Percentiles rank a stretch among this genome's conserved stretches.
phyloP scores from a whole-genome alignment of 2,888 invertebrate species.

The Pristionchus arcanus region DNA sequence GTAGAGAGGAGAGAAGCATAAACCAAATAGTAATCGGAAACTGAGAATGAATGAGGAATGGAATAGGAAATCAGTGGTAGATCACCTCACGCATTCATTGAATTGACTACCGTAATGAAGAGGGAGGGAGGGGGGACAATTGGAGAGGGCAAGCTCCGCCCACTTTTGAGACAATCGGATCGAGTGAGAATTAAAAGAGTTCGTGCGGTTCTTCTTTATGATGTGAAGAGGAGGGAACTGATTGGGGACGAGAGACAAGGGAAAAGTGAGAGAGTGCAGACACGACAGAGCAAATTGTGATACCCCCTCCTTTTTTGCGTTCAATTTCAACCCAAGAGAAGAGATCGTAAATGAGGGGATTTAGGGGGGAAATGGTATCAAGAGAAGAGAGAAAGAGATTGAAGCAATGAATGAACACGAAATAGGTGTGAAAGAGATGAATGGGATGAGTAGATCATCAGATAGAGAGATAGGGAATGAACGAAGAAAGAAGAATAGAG shows the following conservation, averaged over 20 bases:
- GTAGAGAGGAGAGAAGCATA: neutral
- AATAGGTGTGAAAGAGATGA: conserved; percentile 20
- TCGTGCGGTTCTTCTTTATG: conserved; percentile 23
- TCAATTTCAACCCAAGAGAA: conserved; percentile 10
- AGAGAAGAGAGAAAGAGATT: neutral
- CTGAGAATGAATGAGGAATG: neutral
- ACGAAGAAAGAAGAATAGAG: neutral
- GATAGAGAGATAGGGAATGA: neutral
- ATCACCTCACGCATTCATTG: neutral
- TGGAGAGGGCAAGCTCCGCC: conserved; percentile 9
- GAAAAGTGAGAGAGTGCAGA: neutral
- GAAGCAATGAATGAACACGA: neutral
- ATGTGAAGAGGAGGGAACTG: neutral
- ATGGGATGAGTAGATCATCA: neutral
- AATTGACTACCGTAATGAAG: neutral
- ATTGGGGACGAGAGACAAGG: neutral
- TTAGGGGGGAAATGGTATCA: conserved; percentile 28
- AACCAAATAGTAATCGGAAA: conserved; percentile 1
- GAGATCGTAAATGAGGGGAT: conserved; percentile 39
- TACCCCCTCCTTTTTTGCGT: conserved; percentile 29
- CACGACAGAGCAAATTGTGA: conserved; percentile 22
- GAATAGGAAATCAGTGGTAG: neutral
- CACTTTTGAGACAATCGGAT: neutral
- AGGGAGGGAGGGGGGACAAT: neutral
- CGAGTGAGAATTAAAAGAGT: neutral